A percentile compares a stretch with the other conserved stretches of the same genome.
phyloP scores from a whole-genome alignment of 2,113 vertebrate species.

The Acanthisitta chloris region DNA sequence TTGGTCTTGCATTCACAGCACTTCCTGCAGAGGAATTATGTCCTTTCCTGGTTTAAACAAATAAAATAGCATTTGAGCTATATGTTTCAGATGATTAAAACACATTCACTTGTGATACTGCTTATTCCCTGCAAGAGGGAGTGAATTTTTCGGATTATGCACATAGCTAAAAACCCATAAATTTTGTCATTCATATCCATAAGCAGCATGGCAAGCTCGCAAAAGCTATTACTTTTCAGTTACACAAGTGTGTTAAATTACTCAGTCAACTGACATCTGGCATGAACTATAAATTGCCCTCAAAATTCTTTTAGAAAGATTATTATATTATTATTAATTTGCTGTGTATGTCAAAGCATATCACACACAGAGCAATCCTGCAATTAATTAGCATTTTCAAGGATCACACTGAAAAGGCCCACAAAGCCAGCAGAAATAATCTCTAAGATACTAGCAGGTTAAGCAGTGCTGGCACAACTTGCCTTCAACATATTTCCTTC shows the following conservation, averaged over 20 bases:
- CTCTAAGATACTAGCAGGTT: constrained; percentile 12
- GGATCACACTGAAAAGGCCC: constrained; percentile 23
- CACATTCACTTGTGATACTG: constrained; percentile 27
- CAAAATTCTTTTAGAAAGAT: constrained; percentile 51
- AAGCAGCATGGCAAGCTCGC: constrained; percentile 13
- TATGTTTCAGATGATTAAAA: constrained; percentile 55
- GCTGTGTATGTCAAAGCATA: constrained; percentile 47
- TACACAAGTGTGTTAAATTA: constrained; percentile 62
- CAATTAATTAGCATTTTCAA: constrained; percentile 57
- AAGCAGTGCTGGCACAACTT: not conserved
- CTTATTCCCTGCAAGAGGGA: constrained; percentile 35
- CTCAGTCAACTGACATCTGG: constrained; percentile 60
- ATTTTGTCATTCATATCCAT: constrained; percentile 57
- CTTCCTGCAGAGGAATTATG: constrained; percentile 29
- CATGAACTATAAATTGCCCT: constrained; percentile 48
- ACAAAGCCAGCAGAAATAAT: constrained; percentile 38
- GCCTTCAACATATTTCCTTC: not conserved
- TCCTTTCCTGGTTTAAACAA: constrained; percentile 40
- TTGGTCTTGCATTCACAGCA: constrained; percentile 15
- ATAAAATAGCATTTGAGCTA: constrained; percentile 17
- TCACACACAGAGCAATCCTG: constrained; percentile 36
- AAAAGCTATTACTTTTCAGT: constrained; percentile 52
- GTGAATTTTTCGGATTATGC: constrained; percentile 48
- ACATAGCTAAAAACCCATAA: constrained; percentile 40
- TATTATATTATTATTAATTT: constrained; percentile 65